A percentile compares a stretch with the other conserved stretches of the same genome.
phyloP scores from a whole-genome alignment of 2,888 invertebrate species.

The Ceramica pisi region DNA sequence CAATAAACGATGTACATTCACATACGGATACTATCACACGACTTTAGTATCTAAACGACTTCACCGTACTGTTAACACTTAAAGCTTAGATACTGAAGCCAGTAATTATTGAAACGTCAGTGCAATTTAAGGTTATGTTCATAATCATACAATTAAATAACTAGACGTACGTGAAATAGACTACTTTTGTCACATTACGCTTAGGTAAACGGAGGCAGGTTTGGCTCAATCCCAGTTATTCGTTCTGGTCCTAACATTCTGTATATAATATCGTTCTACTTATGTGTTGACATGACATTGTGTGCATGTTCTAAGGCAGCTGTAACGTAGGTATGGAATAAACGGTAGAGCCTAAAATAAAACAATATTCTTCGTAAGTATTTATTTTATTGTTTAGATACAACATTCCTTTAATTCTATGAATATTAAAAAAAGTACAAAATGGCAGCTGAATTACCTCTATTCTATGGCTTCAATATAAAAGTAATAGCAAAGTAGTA shows the following conservation, averaged over 20 bases:
- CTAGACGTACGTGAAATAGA: constrained; percentile 62
- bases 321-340: constrained; percentile 80
- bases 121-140: constrained; percentile 66
- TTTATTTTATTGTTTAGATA: constrained; percentile 74
- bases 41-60: constrained; percentile 60
- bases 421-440: constrained; percentile 76
- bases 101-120: constrained; percentile 57
- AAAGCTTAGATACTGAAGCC: constrained; percentile 57
- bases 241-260: constrained; percentile 45
- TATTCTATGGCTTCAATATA: constrained; percentile 73
- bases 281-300: constrained; percentile 69
- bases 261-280: constrained; percentile 59
- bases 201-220: constrained; percentile 68
- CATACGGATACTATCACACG: constrained; percentile 43
- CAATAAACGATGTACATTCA: constrained; percentile 48
- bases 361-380: constrained; percentile 70
- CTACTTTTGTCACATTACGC: constrained; percentile 56
- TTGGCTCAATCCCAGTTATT: constrained; percentile 63
- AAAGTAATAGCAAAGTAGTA: constrained; percentile 68
- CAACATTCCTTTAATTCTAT: constrained; percentile 74
- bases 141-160: constrained; percentile 58
- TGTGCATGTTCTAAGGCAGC: constrained; percentile 84
- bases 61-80: constrained; percentile 46
- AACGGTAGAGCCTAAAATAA: constrained; percentile 73
- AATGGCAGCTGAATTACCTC: constrained; percentile 84